A percentile compares a stretch with the other conserved stretches of the same genome.
phyloP scores from a whole-genome alignment of 1,140 invertebrate species.

The Drosophila rhopaloa region DNA sequence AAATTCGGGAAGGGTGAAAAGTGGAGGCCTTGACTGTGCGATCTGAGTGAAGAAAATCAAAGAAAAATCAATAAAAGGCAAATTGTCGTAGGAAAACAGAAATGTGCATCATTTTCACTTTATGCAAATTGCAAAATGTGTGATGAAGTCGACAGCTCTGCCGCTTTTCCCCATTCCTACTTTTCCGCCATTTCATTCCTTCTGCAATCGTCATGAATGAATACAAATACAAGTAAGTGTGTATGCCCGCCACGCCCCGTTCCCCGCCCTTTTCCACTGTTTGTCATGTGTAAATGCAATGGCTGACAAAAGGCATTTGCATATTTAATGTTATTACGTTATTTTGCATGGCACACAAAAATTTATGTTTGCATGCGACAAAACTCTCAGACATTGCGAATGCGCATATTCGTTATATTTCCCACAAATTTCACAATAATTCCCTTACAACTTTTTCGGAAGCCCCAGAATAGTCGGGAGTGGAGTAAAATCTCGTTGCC shows the following conservation, averaged over 20 bases:
- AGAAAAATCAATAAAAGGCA: slow-evolving; percentile 81
- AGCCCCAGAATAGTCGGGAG: slow-evolving; percentile 17
- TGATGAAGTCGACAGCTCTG: slow-evolving; percentile 67
- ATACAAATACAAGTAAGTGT: slow-evolving; percentile 34
- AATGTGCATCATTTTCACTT: slow-evolving; percentile 83
- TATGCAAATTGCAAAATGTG: slow-evolving; percentile 81
- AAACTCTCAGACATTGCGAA: slow-evolving; percentile 49
- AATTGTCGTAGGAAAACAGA: slow-evolving; percentile 80
- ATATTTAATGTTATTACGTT: slow-evolving; percentile 84
- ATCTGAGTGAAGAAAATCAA: slow-evolving; percentile 65
- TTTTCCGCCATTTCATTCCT: slow-evolving; percentile 11
- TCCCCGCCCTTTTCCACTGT: slow-evolving; percentile 21
- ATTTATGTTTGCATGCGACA: slow-evolving; percentile 79
- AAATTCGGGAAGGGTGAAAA: neutral
- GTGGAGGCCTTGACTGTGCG: slow-evolving; percentile 21
- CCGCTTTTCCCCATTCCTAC: neutral
- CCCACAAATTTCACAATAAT: slow-evolving; percentile 74
- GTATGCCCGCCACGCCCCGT: neutral
- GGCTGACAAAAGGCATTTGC: slow-evolving; percentile 83
- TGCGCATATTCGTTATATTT: slow-evolving; percentile 66
- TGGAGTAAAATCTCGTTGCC: slow-evolving; percentile 1
- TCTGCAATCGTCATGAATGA: slow-evolving; percentile 50
- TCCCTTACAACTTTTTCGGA: slow-evolving; percentile 74
- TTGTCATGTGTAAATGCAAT: slow-evolving; percentile 75
- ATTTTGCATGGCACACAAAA: slow-evolving; percentile 81